Base-by-base conservation (phyloP, 2,888 invertebrate species). In the Ceraclea dissimilis region DNA sequence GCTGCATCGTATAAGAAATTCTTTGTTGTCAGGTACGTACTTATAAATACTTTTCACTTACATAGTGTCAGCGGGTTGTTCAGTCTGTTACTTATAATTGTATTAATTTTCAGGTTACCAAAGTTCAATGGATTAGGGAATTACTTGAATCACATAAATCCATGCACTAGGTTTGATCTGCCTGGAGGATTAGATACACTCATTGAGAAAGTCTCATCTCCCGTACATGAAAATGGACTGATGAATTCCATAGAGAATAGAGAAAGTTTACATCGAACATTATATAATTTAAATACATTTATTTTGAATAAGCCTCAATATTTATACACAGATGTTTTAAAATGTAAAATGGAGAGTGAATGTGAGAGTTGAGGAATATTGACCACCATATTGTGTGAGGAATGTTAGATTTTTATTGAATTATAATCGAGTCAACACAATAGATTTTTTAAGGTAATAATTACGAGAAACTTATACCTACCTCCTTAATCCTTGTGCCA, bases 1-100 rank as follows among this genome's bases (percentile, higher is more conserved):
- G 57, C 61, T 22, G 44, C 59, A 44, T 55, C 58, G 1, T 56
- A 58, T 26, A 57, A 58, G 16, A 60, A 60, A 20, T 55, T 57
- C 49, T 60, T 55, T 49, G 60, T 60, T 21, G 48, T 53, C 10
- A 52, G 60, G 60, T 60, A 21, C 19, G 56, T 31, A 31, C 11
- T 11, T 11, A n/a, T n/a, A n/a, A n/a, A n/a, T n/a, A n/a, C n/a
- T n/a, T n/a, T n/a, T n/a, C n/a, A n/a, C n/a, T n/a, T n/a, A n/a
- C n/a, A n/a, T n/a, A n/a, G n/a, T n/a, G n/a, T n/a, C n/a, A n/a
- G n/a, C n/a, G n/a, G n/a, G n/a, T n/a, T n/a, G n/a, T n/a, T n/a
- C n/a, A n/a, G n/a, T n/a, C n/a, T n/a, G n/a, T n/a, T n/a, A n/a
- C n/a, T n/a, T n/a, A n/a, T n/a, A n/a, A n/a, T n/a, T n/a, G n/a